phyloP scores from a whole-genome alignment of 1,140 invertebrate genomes.

The Tetramorium parvispinum region DNA sequence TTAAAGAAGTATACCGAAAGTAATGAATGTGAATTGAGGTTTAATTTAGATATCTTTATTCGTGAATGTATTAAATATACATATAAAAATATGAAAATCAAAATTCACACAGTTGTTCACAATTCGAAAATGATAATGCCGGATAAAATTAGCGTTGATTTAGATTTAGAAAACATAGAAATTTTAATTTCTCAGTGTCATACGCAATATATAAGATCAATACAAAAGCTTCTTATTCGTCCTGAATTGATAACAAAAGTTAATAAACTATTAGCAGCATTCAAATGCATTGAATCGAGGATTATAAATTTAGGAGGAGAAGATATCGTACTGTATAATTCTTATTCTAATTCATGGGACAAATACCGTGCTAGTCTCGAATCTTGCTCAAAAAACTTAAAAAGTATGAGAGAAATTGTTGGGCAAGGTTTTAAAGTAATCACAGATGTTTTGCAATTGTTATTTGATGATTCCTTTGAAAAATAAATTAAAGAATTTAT shows the following conservation, averaged over 20 bases:
- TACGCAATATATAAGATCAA: too few relatives aligned
- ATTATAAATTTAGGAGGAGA: not conserved
- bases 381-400: not conserved
- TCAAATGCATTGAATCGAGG: too few relatives aligned
- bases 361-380: not conserved
- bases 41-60: not conserved
- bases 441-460: not conserved
- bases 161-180: not conserved
- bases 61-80: not conserved
- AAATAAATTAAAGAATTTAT: not conserved
- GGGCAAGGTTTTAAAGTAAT: not conserved
- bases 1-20: not conserved
- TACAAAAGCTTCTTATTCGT: too few relatives aligned
- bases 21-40: not conserved
- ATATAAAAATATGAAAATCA: not conserved
- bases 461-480: not conserved
- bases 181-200: too few relatives aligned
- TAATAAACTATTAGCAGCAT: too few relatives aligned
- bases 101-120: not conserved
- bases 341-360: not conserved
- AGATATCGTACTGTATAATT: not conserved
- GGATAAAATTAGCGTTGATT: not conserved
- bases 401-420: not conserved
- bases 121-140: not conserved
- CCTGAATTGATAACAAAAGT: too few relatives aligned